A percentile compares a stretch with the other conserved stretches of the same genome.
Conservation (phyloP, 2,797 vertebrate genomes). For the Spinus olivaceus region DNA sequence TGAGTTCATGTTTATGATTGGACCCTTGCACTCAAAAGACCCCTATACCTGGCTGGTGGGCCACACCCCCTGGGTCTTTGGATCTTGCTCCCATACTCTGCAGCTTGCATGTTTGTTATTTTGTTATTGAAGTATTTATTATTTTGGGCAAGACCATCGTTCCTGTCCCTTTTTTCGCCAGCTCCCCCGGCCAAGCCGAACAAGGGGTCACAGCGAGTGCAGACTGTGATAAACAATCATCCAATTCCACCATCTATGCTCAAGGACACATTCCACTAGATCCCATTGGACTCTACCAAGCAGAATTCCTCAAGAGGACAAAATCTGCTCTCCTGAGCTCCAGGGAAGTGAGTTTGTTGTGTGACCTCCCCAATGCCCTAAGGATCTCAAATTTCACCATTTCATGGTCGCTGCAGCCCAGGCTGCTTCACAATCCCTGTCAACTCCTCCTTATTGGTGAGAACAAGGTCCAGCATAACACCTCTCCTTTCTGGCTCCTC, state of each 20-base stretch:
- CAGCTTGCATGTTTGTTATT: background rate
- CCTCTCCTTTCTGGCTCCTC: background rate
- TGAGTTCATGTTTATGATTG: background rate
- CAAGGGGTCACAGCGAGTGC: background rate
- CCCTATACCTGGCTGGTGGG: background rate
- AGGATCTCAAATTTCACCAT: background rate
- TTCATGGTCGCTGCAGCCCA: background rate
- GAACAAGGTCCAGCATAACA: background rate
- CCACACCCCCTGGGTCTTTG: rapidly evolving
- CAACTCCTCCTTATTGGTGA: background rate
- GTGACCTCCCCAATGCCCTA: background rate
- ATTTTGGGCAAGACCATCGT: background rate
- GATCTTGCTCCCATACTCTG: background rate
- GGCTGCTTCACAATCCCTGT: background rate
- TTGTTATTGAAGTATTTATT: background rate
- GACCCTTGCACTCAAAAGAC: background rate
- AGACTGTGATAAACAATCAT: background rate
- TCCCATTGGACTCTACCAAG: background rate
- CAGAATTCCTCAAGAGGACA: background rate
- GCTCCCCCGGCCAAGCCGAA: background rate
- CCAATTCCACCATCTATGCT: rapidly evolving
- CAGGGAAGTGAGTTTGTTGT: background rate
- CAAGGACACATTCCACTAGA: background rate
- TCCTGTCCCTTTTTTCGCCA: background rate
- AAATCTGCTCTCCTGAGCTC: background rate